phyloP scores from a whole-genome alignment of 2,888 invertebrate genomes.

The Cheilosia impressa region DNA sequence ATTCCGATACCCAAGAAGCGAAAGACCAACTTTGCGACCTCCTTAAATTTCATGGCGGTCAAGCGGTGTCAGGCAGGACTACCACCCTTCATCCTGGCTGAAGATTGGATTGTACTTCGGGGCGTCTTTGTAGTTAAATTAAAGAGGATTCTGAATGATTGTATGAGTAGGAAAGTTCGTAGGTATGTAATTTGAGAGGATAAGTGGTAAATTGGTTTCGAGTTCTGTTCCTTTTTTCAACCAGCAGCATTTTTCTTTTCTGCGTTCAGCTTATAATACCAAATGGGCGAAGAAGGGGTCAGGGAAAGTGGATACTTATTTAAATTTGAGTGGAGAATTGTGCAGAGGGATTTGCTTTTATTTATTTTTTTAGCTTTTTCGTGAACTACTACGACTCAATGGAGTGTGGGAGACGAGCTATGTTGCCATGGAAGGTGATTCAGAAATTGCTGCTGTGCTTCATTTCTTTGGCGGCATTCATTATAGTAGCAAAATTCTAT shows the following conservation, averaged over 20 bases:
- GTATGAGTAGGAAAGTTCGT: background rate
- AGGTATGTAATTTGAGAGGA: conserved; percentile 35
- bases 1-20: background rate
- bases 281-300: background rate
- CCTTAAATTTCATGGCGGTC: conserved; percentile 15
- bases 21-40: background rate
- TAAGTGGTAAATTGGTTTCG: conserved; percentile 42
- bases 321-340: conserved; percentile 2
- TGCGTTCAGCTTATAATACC: background rate
- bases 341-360: background rate
- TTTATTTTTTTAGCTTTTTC: background rate
- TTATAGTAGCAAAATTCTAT: conserved; percentile 1
- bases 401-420: background rate
- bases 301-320: conserved; percentile 9
- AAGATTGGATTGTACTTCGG: background rate
- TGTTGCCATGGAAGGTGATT: conserved; percentile 3
- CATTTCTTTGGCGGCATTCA: background rate
- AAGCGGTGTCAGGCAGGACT: background rate
- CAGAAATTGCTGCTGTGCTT: background rate
- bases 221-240: conserved; percentile 2
- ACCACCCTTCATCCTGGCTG: too few species aligned
- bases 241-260: background rate
- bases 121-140: background rate
- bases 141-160: background rate
- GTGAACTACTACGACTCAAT: background rate